A percentile compares a stretch with the other conserved stretches of the same genome.
Evolutionary conservation across 2,113 vertebrate genomes (phyloP).

Genomic region (Chrysemys picta): DNA sequence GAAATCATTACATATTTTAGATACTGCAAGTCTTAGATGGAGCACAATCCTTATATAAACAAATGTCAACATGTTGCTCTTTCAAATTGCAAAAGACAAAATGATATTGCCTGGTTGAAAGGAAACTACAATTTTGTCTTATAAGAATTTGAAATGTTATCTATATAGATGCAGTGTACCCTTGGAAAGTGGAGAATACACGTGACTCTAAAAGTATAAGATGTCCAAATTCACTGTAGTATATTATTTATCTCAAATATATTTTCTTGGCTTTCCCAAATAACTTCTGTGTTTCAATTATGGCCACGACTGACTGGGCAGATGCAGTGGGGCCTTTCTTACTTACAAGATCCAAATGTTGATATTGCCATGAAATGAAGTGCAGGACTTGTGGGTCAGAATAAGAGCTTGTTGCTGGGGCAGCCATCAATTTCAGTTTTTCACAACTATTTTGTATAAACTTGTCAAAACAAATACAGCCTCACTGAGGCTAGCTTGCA

Average conservation of each 20-base stretch:
- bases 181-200: background rate
- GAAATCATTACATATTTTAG: background rate
- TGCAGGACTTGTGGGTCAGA: background rate
- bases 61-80: background rate
- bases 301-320: background rate
- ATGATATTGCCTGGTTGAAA: background rate
- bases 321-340: background rate
- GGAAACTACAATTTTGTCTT: background rate
- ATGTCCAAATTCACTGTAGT: background rate
- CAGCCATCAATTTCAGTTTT: background rate
- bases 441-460: background rate
- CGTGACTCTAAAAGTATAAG: background rate
- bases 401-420: background rate
- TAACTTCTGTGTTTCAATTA: background rate
- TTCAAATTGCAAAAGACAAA: background rate
- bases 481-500: background rate
- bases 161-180: background rate
- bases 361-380: background rate
- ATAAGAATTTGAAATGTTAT: background rate
- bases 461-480: background rate
- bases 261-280: background rate
- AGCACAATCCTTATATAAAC: background rate
- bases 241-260: background rate
- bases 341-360: background rate
- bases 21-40: background rate